Percentiles rank a stretch among this genome's conserved stretches.
Conservation (phyloP, 2,888 invertebrate genomes). For the Malthinus flaveolus region DNA sequence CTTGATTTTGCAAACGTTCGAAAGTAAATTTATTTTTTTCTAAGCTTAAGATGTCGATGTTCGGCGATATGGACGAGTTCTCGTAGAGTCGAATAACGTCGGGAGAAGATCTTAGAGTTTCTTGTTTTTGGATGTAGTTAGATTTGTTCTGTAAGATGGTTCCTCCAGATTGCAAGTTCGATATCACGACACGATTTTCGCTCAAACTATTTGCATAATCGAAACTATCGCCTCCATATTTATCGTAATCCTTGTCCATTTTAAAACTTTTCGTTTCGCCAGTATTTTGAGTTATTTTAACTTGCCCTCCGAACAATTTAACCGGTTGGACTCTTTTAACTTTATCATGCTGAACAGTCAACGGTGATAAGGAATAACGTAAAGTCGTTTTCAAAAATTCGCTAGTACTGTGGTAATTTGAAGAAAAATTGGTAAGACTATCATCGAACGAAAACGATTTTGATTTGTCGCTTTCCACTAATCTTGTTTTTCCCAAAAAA, state of each 20-base stretch:
- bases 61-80: constrained; percentile 43
- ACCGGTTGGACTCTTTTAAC: constrained; percentile 49
- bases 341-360: constrained; percentile 40
- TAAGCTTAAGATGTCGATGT: constrained; percentile 42
- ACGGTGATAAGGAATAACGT: constrained; percentile 44
- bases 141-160: constrained; percentile 60
- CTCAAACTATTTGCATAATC: constrained; percentile 49
- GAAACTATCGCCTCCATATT: constrained; percentile 32
- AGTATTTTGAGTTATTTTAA: constrained; percentile 71
- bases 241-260: constrained; percentile 45
- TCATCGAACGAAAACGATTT: constrained; percentile 54
- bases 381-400: constrained; percentile 33
- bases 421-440: constrained; percentile 38
- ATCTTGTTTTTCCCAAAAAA: constrained; percentile 76
- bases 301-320: constrained; percentile 79
- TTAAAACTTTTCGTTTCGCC: constrained; percentile 66
- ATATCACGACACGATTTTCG: constrained; percentile 72
- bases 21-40: constrained; percentile 37
- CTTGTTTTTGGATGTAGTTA: constrained; percentile 39
- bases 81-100: constrained; percentile 50
- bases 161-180: constrained; percentile 81
- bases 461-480: constrained; percentile 65
- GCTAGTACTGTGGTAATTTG: constrained; percentile 24
- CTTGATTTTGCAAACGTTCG: constrained; percentile 18
- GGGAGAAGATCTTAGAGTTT: constrained; percentile 37